Evolutionary conservation across 2,797 vertebrate species (phyloP), one percentile per base, ranked within the genome.

Genomic region (Leucoraja ocellata): DNA sequence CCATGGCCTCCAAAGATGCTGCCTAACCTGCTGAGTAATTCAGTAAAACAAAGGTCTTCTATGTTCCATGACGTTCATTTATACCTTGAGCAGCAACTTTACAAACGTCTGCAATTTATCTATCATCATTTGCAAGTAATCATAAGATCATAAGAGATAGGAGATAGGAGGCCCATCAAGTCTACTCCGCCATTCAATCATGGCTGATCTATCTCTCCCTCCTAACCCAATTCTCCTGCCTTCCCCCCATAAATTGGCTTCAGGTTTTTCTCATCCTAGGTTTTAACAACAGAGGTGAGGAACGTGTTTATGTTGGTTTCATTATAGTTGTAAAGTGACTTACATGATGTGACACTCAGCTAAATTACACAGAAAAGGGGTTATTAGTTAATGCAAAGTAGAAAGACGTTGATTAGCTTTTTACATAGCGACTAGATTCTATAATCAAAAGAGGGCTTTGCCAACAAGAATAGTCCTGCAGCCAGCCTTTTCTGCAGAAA

Each of bases 371-470:
- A 32, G 54, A 25, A 28, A 61, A 46, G 14, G 54, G 54, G 25
- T 61, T 84, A 84, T 84, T 61, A 84, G 54, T 61, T 84, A 84
- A 63, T 61, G 9, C n/a, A n/a, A n/a, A n/a, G n/a, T n/a, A n/a
- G n/a, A 10, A 1, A 28, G 25, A 11, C 11, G 23, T 23, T 73
- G 18, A 21, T 73, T 21, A 73, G 21, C 5, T 58, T 84, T 84
- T 84, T 14, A n/a, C 81, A 84, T 25, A 84, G 54, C 14, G 2
- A 25, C 25, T 28, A 28, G 54, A 84, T 28, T 54, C 54, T 54
- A 28, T 61, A 23, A 61, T 61, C 81, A 61, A 84, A 80, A 83
- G 80, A 84, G 23, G 25, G 58, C 46, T 84, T 54, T 28, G 10
- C 25, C 61, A 84, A 28, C 25, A 84, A 4, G 58, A 84, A n/a